phyloP scores from a whole-genome alignment of 2,797 vertebrate species.

The Sandelia bainsii region DNA sequence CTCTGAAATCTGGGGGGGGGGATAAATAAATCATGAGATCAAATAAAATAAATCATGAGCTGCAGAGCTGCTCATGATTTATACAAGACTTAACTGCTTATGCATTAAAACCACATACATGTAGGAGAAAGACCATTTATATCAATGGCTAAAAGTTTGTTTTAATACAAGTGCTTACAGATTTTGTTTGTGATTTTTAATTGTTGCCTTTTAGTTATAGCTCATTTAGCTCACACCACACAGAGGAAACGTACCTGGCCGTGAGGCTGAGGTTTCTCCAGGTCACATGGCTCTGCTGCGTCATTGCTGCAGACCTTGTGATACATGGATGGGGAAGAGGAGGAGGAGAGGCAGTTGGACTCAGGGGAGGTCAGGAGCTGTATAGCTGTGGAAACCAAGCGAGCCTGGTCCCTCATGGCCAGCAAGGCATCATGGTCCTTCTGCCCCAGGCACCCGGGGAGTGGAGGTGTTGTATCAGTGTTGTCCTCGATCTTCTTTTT shows the following conservation, averaged over 20 bases:
- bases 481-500: conserved; percentile 73
- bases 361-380: conserved; percentile 91
- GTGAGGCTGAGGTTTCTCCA: conserved; percentile 85
- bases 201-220: too few relatives aligned
- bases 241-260: conserved; percentile 61
- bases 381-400: conserved; percentile 92
- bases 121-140: too few relatives aligned
- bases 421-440: conserved; percentile 91
- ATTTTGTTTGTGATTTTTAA: too few relatives aligned
- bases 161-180: too few relatives aligned
- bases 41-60: too few relatives aligned
- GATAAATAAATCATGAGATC: background rate
- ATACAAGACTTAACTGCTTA: too few relatives aligned
- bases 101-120: too few relatives aligned
- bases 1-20: conserved; percentile 62
- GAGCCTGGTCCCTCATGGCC: conserved; percentile 92
- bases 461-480: conserved; percentile 41
- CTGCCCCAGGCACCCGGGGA: conserved; percentile 80
- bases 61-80: too few relatives aligned
- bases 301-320: conserved; percentile 89
- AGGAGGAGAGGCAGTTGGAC: conserved; percentile 87
- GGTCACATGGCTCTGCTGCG: conserved; percentile 83
- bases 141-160: too few relatives aligned
- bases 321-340: conserved; percentile 77
- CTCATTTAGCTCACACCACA: background rate